These are phyloP conservation scores for Bombus affinis DNA, from an alignment of 1,140 invertebrate genomes.

Conservation along the genomic window DNA sequence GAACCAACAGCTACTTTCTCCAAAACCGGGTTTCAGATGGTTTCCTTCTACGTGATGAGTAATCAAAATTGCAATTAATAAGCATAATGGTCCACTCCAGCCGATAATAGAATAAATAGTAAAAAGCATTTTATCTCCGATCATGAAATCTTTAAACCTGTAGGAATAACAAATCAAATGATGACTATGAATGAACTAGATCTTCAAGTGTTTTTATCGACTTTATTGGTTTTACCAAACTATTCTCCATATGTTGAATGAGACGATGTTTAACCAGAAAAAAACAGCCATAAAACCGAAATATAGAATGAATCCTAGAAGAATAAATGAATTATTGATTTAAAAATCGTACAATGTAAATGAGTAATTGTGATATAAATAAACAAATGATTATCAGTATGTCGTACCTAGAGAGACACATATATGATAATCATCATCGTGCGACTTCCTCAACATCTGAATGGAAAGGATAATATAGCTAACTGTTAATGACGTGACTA, in stretches of 20 bases:
- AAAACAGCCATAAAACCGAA: conserved; percentile 86
- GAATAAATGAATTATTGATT: background rate
- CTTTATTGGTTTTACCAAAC: conserved; percentile 82
- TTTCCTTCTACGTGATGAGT: conserved; percentile 82
- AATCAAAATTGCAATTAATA: conserved; percentile 81
- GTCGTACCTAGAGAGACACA: conserved; percentile 82
- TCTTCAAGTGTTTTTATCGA: background rate
- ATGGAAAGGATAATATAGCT: conserved; percentile 84
- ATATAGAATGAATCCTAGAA: conserved; percentile 84
- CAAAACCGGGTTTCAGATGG: conserved; percentile 84
- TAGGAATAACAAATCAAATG: background rate
- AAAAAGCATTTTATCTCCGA: conserved; percentile 82
- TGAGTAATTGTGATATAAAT: background rate
- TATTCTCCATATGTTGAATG: conserved; percentile 85
- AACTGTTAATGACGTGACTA: conserved; percentile 83
- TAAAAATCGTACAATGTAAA: background rate
- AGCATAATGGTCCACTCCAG: conserved; percentile 83
- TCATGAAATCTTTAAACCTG: conserved; percentile 76
- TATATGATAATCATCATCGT: conserved; percentile 60
- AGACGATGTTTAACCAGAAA: conserved; percentile 87
- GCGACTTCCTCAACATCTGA: conserved; percentile 80
- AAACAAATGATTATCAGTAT: background rate
- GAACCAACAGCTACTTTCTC: conserved; percentile 85
- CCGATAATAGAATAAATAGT: conserved; percentile 83
- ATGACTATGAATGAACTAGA: background rate